Base-by-base conservation (phyloP, 1,140 invertebrate genomes). In the Orchesella cincta region DNA sequence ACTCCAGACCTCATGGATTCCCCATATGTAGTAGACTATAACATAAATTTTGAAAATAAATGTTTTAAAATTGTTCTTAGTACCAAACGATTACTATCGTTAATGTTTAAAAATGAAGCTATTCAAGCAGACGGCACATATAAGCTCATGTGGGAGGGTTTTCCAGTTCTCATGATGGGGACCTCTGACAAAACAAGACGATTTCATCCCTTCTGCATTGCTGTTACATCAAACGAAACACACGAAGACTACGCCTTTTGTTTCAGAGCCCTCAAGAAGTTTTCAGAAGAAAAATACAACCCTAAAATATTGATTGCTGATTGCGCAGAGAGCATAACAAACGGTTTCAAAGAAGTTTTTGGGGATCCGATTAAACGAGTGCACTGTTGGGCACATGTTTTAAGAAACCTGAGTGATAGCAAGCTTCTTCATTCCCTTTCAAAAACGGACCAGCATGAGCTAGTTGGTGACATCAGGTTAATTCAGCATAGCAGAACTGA, bases 291-390 rank as follows among this genome's bases (percentile, higher is more conserved):
- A n/a, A 51, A 51, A 51, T 51, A 51, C 46, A 51, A 51, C 12
- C 46, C 46, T 14, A 51, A 12, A 14, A 51, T 51, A 12, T 51
- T 51, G n/a, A 51, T 51, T 14, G 46, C 46, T 14, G 46, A 51
- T 51, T 12, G 12, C n/a, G 46, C 46, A 51, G 46, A 51, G n/a
- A 14, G 12, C 46, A 51, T 51, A 51, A 51, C 46, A 51, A 51
- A 51, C n/a, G 46, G 46, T 14, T 51, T 51, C n/a, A 51, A 51
- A n/a, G 46, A 51, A 51, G 46, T 51, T 51, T 51, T 51, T 51
- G 46, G 46, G 12, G 12, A n/a, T 51, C 12, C 12, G 12, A 51
- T 51, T 51, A 51, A 12, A 14, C 46, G 46, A 14, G n/a, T 51
- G 12, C n/a, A 51, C 46, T 51, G 46, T 51, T 51, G 46, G 46